Base-by-base conservation (phyloP, 2,888 invertebrate species). In the Cacoxenus indagator region DNA sequence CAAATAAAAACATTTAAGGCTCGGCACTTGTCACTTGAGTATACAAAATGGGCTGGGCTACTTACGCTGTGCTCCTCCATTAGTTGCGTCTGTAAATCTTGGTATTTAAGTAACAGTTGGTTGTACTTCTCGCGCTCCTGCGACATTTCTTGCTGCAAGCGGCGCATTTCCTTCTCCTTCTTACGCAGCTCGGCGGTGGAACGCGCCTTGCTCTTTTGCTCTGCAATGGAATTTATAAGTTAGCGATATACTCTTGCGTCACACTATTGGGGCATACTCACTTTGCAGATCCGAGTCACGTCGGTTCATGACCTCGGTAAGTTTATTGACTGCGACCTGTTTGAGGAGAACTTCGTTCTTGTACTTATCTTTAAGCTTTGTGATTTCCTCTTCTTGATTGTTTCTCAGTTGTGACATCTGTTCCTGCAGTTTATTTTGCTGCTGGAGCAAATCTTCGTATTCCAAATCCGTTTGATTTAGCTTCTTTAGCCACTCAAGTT, bases 221-320 rank as follows among this genome's bases (percentile, higher is more conserved):
- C 86, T 85, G 19, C n/a, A 48, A 48, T 8, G n/a, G 4, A 48
- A 17, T 48, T 48, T 9, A 43, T 43, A n/a, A n/a, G 31, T 5
- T 31, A 8, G 5, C 5, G 31, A 31, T 9, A 31, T 31, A 8
- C 17, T 48, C 2, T 14, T 9, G 8, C 17, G 48, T 48, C 6
- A 19, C 46, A 26, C 24, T n/a, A 37, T 27, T 19, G 24, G 6
- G 19, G 4, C 19, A 14, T 46, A 81, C 83, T 94, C 93, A 68
- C 93, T 92, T 37, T 92, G 91, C 73, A 85, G 77, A 75, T 87
- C 86, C 64, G 87, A 85, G 84, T 94, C 94, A 85, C 95, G 96
- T 84, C 98, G 92, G 87, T 97, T 97, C 95, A 99, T 95, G 71
- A 99, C 95, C 89, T 99, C 98, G 4, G 98, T 97, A 74, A 99